Evolutionary conservation across 2,888 invertebrate species (phyloP), one percentile per base, ranked within the genome.

Genomic region (Mystacides longicornis): DNA sequence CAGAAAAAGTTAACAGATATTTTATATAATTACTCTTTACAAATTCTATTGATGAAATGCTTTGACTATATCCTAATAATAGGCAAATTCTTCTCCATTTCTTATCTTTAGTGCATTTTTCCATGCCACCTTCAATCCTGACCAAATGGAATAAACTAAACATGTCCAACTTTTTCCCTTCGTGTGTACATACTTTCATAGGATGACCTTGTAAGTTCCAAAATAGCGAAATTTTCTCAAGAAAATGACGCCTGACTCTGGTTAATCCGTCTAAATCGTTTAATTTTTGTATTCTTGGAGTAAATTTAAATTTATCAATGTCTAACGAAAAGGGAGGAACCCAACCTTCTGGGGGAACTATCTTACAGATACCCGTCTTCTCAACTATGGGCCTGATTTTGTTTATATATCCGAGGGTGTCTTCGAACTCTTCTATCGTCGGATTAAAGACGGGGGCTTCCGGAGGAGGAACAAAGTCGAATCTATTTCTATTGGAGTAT

Each of bases 261-360:
- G 86, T 85, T 64, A 83, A 81, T 60, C 86, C 88, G 80, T 85
- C 75, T 64, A 81, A 70, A 65, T 78, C 78, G 63, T 77, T 77
- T 31, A 77, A 70, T 70, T 77, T 76, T 66, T 77, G 77, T 66
- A 77, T 77, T 63, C 78, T 72, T 65, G 77, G 77, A 60, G 74
- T 74, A 65, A 78, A 78, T 68, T 75, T 76, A 65, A 78, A 70
- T 70, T 75, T 77, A 65, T 86, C 84, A 54, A 85, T 81, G 72
- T 89, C 83, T 63, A 89, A 81, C 46, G 85, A 86, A 79, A 89
- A 89, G 51, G 88, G 87, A 63, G 88, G 87, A 66, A 85, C 83
- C 86, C 87, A 89, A 62, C 81, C 79, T 67, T 81, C 70, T 52
- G 88, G 88, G 52, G 88, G 88, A 64, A 81, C 81, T 65, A 89